Evolutionary conservation across 2,888 invertebrate genomes (phyloP), one percentile per base, ranked within the genome.

Genomic region (Phortica magna): DNA sequence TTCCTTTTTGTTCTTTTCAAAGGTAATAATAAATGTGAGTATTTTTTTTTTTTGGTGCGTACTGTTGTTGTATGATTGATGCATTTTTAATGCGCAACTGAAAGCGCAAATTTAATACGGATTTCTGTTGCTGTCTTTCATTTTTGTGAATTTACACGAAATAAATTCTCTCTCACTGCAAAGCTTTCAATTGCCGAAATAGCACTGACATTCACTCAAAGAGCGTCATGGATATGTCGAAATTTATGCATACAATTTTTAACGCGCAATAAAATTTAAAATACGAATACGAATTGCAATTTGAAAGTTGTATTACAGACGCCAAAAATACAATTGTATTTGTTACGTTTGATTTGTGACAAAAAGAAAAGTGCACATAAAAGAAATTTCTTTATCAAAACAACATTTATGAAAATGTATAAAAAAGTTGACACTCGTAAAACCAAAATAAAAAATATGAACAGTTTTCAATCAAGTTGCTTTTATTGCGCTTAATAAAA

Each of bases 1-100:
- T 31, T 64, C 17, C 31, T 17, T 41, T 41, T 41, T 42, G 39
- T 68, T 31, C 9, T 0, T 0, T 68, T 65, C 12, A 67, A 14
- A 42, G 41, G 41, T 55, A 41, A 71, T 48, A 68, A 68, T 71
- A 55, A 71, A 71, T 55, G 70, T 48, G 55, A n/a, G 31, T 71
- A 31, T 71, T 43, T 71, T 53, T 71, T 6, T 71, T 43, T 71
- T 53, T 71, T 2, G 22, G 31, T 71, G 41, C 19, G 65, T 41
- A 31, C 31, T 41, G 68, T 55, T 80, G 82, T 80, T 80, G 82
- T 80, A 80, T 88, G 89, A 88, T 88, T 88, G 88, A 88, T 88
- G 87, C 88, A 88, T 87, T 89, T 89, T 88, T 88, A 89, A 88
- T 88, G 88, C 82, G 87, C 82, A 80, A 83, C 83, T 67, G 68